Conservation (phyloP, 2,113 vertebrate genomes). For the Heterotis niloticus region DNA sequence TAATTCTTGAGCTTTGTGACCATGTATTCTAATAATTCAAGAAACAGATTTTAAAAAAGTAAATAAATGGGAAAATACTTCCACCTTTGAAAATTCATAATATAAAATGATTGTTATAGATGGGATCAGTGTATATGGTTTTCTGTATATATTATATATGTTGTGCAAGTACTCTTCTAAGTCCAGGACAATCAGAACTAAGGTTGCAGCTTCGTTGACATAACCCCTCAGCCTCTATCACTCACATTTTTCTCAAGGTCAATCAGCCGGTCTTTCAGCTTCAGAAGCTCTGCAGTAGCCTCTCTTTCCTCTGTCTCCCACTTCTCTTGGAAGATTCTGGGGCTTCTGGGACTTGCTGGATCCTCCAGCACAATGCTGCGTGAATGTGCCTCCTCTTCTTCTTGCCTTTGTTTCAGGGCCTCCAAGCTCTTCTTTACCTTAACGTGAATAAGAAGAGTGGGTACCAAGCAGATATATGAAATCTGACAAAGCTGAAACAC, state of each 20-base stretch:
- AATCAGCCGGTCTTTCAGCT: conserved; percentile 84
- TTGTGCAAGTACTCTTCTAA: neutral
- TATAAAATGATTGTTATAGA: too few species aligned
- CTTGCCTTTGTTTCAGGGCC: conserved; percentile 57
- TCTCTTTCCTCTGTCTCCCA: conserved; percentile 63
- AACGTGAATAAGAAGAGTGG: conserved; percentile 5
- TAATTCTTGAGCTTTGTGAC: too few species aligned
- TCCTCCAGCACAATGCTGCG: neutral
- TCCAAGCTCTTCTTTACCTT: conserved; percentile 69
- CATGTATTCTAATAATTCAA: too few species aligned
- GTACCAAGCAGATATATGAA: neutral
- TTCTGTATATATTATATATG: too few species aligned
- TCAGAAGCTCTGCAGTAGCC: conserved; percentile 78
- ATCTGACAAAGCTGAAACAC: too few species aligned
- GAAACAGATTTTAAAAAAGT: too few species aligned
- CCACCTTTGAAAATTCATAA: too few species aligned
- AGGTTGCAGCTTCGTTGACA: too few species aligned
- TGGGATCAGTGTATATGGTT: too few species aligned
- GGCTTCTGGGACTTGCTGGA: conserved; percentile 28
- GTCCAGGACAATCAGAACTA: too few species aligned
- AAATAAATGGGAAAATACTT: neutral
- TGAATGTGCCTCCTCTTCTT: conserved; percentile 47
- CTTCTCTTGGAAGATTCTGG: conserved; percentile 50
- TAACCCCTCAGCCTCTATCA: neutral
- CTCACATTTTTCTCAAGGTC: conserved; percentile 88